Base-by-base conservation (phyloP, 2,888 invertebrate genomes). In the Erebia palarica region DNA sequence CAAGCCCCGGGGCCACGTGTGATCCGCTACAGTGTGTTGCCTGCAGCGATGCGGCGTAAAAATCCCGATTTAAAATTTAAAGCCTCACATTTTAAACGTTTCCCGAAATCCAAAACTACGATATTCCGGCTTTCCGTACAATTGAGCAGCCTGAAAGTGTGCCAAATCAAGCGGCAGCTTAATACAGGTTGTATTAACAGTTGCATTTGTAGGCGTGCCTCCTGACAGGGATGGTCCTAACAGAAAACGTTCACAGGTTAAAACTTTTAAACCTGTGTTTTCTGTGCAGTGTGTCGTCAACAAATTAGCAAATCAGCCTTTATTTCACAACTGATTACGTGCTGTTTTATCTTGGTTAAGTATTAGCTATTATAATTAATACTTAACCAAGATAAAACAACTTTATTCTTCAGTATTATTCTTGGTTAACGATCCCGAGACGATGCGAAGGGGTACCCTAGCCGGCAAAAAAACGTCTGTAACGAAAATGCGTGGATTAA, bases 131-230 rank as follows among this genome's bases (percentile, higher is more conserved):
- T 14, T 53, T 61, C 47, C 27, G 71, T 64, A 66, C 73, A 72
- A 70, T 69, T 49, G 71, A 71, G 74, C 68, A 55, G 70, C 3
- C 74, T 72, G 73, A 74, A 65, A 70, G 75, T 72, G 76, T 74
- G 74, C 76, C 76, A 75, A 77, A 77, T 77, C 75, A 77, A 74
- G 74, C 75, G 68, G 65, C 67, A 73, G 73, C 68, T 72, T 72
- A 73, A 69, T 64, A 68, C 75, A 60, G 68, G 49, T 70, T 65
- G 70, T 69, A 71, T 73, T 71, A 73, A 73, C 71, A 69, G 69
- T 68, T 57, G 60, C 60, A 65, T 66, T 65, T 61, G 58, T 68
- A 61, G 9, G 57, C 13, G 13, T 55, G 64, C 63, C 14, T 2
- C 27, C 51, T 16, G 1, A 18, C 11, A 65, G 65, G 65, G 65